Base-by-base conservation (phyloP, 2,888 invertebrate species). In the Liopterus haemorrhoidalis region DNA sequence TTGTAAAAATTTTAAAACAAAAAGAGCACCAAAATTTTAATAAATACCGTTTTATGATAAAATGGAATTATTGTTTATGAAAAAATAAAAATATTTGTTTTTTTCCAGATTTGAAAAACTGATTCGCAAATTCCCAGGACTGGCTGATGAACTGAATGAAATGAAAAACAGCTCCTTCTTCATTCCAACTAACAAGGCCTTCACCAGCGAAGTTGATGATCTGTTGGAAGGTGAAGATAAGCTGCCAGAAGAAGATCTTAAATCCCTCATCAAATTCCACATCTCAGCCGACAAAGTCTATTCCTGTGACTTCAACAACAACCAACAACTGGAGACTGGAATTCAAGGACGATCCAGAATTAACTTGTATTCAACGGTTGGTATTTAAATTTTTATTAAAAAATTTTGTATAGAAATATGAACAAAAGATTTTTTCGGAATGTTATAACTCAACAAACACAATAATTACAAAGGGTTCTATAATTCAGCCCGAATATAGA, bases 181-280 rank as follows among this genome's bases (percentile, higher is more conserved):
- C 56, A 79, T 78, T 2, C 81, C 79, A 16, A 72, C 76, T 1
- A 74, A 85, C 58, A 72, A 74, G 46, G 82, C 83, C 1, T 73
- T 84, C 51, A 71, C 73, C 32, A 62, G 67, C 48, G 59, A 70
- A 21, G 67, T 66, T 46, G 58, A 62, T 20, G 62, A 66, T 45
- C 66, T 67, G 38, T 60, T 62, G 4, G 48, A 72, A 20, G 61
- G 67, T 3, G 59, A 65, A 28, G 56, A 72, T 20, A 63, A 62
- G 41, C 62, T 62, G 9, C 65, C 73, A 52, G 56, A 59, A 15
- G 65, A 68, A 19, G 73, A 74, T 48, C 62, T 82, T 20, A 63
- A 68, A 39, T 71, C 76, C n/a, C 67, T 81, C 48, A 66, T 83
- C n/a, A 66, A 73, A 48, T 80, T 79, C 57, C 83, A 84, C 56